Base-by-base conservation (phyloP, 1,140 invertebrate species). In the Aphis craccivora region DNA sequence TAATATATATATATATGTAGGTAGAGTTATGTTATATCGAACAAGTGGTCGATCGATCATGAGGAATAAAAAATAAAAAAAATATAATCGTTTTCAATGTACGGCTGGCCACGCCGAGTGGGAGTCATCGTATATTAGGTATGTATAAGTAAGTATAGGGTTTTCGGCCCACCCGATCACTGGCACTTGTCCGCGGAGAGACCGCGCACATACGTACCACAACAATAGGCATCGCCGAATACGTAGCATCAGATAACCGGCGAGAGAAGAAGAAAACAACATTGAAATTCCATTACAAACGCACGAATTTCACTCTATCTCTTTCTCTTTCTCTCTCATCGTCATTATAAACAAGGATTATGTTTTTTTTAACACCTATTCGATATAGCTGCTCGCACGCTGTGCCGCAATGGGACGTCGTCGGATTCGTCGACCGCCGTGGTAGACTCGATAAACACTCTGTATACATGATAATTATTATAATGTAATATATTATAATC, bases 221-320 rank as follows among this genome's bases (percentile, higher is more conserved):
- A 90, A 90, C 89, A 90, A 90, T 90, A 90, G 88, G 37, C 55
- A 88, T 76, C 84, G 14, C 22, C 89, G 35, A 89, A 89, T 60
- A 45, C 89, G 37, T 37, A 51, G 43, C 84, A 55, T 90, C 53
- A 67, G 89, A 90, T 90, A 90, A 90, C 89, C 25, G 53, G 14
- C 23, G 20, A 51, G 37, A 37, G 20, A 51, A 51, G 18, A 51
- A 22, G 37, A 81, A 83, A 51, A 67, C 84, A 93, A 93, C 91
- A 86, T 86, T n/a, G 91, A 93, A 93, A 93, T 86, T 93, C 91
- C 91, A 86, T 86, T 86, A 93, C 35, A 84, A n/a, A 37, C 81
- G 76, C 48, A 23, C 48, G 43, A 14, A 1, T 20, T 45, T n/a
- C 25, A 37, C 88, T 86, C 83, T 25, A 23, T 89, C 35, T n/a